phyloP scores from a whole-genome alignment of 1,140 invertebrate genomes.

The Brachionus rotundiformis region DNA sequence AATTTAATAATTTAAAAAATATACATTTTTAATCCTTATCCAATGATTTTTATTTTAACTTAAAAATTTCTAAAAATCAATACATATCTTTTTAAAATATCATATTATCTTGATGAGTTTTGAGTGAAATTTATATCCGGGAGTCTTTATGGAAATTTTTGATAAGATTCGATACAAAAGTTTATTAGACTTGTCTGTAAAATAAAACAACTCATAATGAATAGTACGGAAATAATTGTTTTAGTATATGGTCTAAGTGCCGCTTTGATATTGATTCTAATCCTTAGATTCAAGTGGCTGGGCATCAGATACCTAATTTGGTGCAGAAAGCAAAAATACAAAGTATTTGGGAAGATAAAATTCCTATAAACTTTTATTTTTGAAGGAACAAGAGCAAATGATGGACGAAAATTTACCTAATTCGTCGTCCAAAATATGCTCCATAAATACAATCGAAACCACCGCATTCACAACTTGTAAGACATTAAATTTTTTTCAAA shows the following conservation, averaged over 20 bases:
- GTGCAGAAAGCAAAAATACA: not conserved
- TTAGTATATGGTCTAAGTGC: not conserved
- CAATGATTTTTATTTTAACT: not conserved
- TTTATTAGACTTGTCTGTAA: not conserved
- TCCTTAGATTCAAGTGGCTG: not conserved
- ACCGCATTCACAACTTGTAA: not conserved
- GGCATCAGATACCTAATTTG: not conserved
- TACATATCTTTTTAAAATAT: not conserved
- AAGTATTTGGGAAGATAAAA: not conserved
- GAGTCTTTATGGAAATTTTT: not conserved
- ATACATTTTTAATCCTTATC: not conserved
- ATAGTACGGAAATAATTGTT: not conserved
- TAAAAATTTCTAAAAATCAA: slow-evolving; percentile 12
- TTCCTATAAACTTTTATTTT: not conserved
- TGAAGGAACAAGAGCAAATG: not conserved
- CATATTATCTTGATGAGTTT: not conserved
- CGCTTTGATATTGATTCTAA: not conserved
- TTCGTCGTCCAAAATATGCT: not conserved
- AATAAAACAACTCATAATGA: not conserved
- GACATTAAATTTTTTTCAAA: slow-evolving; percentile 7
- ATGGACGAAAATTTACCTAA: not conserved
- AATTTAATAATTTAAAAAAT: not conserved
- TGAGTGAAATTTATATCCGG: slow-evolving; percentile 1
- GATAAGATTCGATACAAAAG: not conserved
- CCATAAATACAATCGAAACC: not conserved